A percentile compares a stretch with the other conserved stretches of the same genome.
Evolutionary conservation across 2,888 invertebrate genomes (phyloP).

Genomic region (Morpho helenor): DNA sequence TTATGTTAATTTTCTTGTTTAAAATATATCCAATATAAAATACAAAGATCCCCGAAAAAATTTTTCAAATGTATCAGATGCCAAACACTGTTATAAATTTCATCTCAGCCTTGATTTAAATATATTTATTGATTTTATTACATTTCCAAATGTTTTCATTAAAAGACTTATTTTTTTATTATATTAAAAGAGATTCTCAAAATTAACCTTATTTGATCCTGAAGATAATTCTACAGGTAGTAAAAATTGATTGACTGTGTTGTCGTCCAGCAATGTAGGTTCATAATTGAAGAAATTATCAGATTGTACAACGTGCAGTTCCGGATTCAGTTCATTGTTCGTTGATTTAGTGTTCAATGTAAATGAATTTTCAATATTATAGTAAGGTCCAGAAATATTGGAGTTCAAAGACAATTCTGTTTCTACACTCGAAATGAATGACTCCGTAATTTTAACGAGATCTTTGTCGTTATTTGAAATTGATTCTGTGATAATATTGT

Average conservation of each 20-base stretch:
- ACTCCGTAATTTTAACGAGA: constrained; percentile 36
- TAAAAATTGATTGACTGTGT: constrained; percentile 66
- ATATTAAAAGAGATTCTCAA: too few relatives aligned
- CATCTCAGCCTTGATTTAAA: too few relatives aligned
- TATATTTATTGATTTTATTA: too few relatives aligned
- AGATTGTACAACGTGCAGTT: constrained; percentile 46
- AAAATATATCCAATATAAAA: too few relatives aligned
- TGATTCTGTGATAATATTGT: constrained; percentile 26
- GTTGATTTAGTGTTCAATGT: constrained; percentile 24
- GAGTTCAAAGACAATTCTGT: constrained; percentile 50
- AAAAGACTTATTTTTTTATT: too few relatives aligned
- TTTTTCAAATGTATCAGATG: too few relatives aligned
- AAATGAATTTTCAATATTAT: constrained; percentile 44
- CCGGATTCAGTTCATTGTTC: constrained; percentile 36
- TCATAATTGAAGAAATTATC: constrained; percentile 58
- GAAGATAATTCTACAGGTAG: constrained; percentile 51
- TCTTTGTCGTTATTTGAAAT: constrained; percentile 29
- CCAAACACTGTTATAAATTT: too few relatives aligned
- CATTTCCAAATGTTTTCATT: too few relatives aligned
- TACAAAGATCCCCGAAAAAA: too few relatives aligned
- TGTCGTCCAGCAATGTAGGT: constrained; percentile 62
- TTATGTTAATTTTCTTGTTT: too few relatives aligned
- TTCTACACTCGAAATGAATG: constrained; percentile 43
- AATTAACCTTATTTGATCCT: constrained; percentile 40
- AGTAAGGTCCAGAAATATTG: constrained; percentile 52